A percentile compares a stretch with the other conserved stretches of the same genome.
These are phyloP conservation scores for Microplitis deprimator DNA, from an alignment of 2,888 invertebrate species.

Conservation along the genomic window DNA sequence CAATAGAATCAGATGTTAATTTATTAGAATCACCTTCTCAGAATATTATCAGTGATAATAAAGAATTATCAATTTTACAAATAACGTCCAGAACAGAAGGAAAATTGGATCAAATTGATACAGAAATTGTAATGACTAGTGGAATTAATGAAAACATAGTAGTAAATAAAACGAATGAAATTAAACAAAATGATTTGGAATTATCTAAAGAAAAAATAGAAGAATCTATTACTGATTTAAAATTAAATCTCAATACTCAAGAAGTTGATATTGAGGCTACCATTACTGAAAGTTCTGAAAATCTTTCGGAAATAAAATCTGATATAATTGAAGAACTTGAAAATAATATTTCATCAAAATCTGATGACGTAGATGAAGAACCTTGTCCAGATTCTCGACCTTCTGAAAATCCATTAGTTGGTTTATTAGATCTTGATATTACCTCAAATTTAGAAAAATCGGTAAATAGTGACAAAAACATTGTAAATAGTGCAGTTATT, in stretches of 20 bases:
- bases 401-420: constrained; percentile 40
- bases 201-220: constrained; percentile 29
- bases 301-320: background rate
- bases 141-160: background rate
- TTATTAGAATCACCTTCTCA: background rate
- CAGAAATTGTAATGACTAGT: background rate
- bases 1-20: background rate
- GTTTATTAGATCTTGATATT: background rate
- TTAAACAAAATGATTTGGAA: constrained; percentile 32
- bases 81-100: background rate
- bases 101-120: constrained; percentile 10
- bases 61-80: background rate
- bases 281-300: background rate
- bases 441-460: background rate
- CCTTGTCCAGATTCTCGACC: constrained; percentile 37
- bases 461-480: background rate
- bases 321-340: background rate
- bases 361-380: constrained; percentile 48
- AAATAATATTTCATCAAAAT: background rate
- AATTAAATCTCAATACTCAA: background rate
- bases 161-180: constrained; percentile 5
- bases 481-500: background rate
- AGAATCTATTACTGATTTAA: constrained; percentile 10
- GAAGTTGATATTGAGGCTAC: constrained; percentile 5
- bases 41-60: background rate